These are phyloP conservation scores for Periophthalmodon schlosseri DNA, from an alignment of 2,113 vertebrate genomes.

Conservation along the genomic window DNA sequence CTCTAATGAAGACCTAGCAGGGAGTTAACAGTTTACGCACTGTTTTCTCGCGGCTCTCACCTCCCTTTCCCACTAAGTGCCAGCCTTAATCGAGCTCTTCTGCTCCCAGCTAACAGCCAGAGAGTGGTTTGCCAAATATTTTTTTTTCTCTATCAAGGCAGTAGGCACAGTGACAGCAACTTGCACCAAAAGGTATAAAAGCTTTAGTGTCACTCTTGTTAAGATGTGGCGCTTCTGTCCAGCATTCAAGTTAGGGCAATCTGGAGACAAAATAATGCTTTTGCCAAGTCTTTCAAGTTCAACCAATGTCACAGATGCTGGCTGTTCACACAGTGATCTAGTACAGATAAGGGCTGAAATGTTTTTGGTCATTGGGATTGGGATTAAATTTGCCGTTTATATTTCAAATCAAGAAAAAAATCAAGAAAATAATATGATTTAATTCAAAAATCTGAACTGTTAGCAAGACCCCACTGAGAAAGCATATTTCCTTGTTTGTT, in stretches of 20 bases:
- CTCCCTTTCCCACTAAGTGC: conserved; percentile 34
- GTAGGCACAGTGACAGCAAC: conserved; percentile 21
- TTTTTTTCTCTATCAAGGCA: conserved; percentile 15
- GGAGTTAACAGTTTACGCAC: conserved; percentile 45
- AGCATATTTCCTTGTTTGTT: too few species aligned
- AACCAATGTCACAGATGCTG: neutral
- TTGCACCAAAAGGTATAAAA: conserved; percentile 20
- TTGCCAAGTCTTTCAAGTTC: neutral
- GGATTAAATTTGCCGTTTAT: too few species aligned
- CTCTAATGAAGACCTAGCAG: conserved; percentile 19
- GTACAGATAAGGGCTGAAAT: too few species aligned
- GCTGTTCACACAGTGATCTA: too few species aligned
- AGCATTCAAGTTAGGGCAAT: neutral
- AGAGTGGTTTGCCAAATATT: conserved; percentile 41
- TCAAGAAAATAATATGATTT: too few species aligned
- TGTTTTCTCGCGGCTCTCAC: conserved; percentile 43
- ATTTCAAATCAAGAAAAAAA: too few species aligned
- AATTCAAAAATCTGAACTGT: too few species aligned
- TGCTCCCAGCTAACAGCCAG: conserved; percentile 23
- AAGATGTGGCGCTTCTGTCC: neutral
- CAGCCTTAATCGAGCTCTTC: conserved; percentile 32
- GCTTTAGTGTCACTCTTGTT: neutral
- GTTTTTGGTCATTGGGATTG: too few species aligned
- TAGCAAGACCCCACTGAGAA: too few species aligned
- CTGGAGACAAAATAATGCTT: neutral